Evolutionary conservation across 2,113 vertebrate genomes (phyloP), one percentile per base, ranked within the genome.

Genomic region (Erpornis zantholeuca): DNA sequence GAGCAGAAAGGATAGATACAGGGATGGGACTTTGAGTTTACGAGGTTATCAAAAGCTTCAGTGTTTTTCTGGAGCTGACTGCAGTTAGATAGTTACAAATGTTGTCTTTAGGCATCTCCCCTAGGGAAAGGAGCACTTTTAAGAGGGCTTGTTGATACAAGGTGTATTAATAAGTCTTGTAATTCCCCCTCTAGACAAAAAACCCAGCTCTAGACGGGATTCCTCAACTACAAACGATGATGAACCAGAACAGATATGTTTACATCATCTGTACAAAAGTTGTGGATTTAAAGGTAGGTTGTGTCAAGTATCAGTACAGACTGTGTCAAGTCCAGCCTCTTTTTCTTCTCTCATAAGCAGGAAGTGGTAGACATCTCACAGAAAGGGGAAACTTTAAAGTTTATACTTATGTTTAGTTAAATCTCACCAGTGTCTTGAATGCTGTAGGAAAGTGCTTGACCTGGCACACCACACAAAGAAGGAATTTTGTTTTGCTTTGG

Each of bases 241-340:
- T 31, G 96, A 98, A 47, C 92, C 40, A 36, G 98, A 98, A 42
- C 97, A 99, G 96, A 99, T 99, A 95, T 99, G 99, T 95, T 98
- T 99, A 28, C 98, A 97, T 95, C 98, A 98, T 80, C 96, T 99
- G 38, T 96, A 98, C 66, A 98, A 81, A 91, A 91, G 94, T 50
- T 99, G 99, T 94, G 97, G 91, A 69, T 99, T 98, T 97, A 98
- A 98, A 98, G 99, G 99, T 99, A 94, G 86, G 98, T 94, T 59
- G 25, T 78, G 20, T 90, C 18, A 54, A 36, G 31, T 63, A 42
- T 63, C 63, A 42, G 21, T 56, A 28, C 35, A 27, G 65, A 56
- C 22, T 72, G 7, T 71, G 35, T 47, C 35, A 70, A 75, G 42
- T 56, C 29, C 36, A 33, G 5, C 45, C n/a, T 60, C 0, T 54